These are phyloP conservation scores for Murina feae DNA, from an alignment of 2,113 vertebrate genomes.

Conservation along the genomic window DNA sequence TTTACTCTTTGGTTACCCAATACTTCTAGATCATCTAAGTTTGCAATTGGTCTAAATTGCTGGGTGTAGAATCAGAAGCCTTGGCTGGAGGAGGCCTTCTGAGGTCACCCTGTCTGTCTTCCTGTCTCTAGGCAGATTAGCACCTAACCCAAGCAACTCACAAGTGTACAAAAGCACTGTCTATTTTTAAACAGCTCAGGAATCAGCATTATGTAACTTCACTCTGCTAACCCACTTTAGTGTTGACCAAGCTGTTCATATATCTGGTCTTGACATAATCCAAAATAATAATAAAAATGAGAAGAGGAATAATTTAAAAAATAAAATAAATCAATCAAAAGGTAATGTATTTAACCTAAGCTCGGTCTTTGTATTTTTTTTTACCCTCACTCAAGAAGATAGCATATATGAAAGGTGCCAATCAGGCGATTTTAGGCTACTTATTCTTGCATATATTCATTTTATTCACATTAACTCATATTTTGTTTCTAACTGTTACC, in stretches of 20 bases:
- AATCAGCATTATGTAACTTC: constrained; percentile 22
- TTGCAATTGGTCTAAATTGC: background rate
- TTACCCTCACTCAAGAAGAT: background rate
- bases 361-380: background rate
- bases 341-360: background rate
- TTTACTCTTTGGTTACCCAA: background rate
- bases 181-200: constrained; percentile 41
- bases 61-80: background rate
- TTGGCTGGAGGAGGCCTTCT: background rate
- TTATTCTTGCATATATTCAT: background rate
- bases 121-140: background rate
- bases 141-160: background rate
- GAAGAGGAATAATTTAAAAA: background rate
- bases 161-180: background rate
- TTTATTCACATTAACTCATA: background rate
- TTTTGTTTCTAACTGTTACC: background rate
- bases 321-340: background rate
- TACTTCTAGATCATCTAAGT: background rate
- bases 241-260: background rate
- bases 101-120: background rate
- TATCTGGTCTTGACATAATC: background rate
- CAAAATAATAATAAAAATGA: background rate
- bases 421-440: background rate
- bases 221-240: constrained; percentile 24
- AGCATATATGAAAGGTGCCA: background rate